Percentiles rank a stretch among this genome's conserved stretches.
Conservation (phyloP, 35 echinoderm and acorn worm species). For the Apostichopus japonicus region DNA sequence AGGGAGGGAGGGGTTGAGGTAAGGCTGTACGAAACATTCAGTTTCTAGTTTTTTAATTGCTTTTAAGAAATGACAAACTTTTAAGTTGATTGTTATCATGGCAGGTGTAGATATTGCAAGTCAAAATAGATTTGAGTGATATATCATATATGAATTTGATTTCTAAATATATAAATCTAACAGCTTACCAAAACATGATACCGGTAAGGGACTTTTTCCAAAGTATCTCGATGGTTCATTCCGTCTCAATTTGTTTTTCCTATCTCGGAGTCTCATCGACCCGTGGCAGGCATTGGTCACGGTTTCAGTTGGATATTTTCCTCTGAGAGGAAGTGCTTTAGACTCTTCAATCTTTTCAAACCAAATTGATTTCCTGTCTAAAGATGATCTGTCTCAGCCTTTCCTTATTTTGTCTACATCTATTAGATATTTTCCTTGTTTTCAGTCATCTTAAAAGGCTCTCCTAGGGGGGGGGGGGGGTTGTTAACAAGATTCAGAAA, state of each 20-base stretch:
- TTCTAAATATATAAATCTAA: too few species aligned
- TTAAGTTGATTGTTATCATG: too few species aligned
- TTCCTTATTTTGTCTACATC: not conserved
- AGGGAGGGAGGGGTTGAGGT: too few species aligned
- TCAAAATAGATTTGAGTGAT: too few species aligned
- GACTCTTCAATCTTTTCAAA: not conserved
- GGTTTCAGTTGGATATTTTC: not conserved
- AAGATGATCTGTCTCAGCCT: not conserved
- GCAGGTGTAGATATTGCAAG: too few species aligned
- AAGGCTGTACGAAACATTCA: too few species aligned
- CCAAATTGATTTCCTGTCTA: not conserved
- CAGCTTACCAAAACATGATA: too few species aligned
- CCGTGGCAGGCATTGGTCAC: not conserved
- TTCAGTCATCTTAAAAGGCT: not conserved
- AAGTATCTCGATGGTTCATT: too few species aligned
- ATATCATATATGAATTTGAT: too few species aligned
- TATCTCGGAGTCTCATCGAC: not conserved
- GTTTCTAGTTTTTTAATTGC: too few species aligned
- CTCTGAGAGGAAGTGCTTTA: not conserved
- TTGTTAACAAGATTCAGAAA: not conserved
- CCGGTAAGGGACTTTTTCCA: too few species aligned
- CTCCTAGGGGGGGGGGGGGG: not conserved
- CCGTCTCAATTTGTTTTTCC: not conserved
- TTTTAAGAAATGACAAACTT: too few species aligned
- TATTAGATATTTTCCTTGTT: not conserved